A percentile compares a stretch with the other conserved stretches of the same genome.
phyloP scores from a whole-genome alignment of 2,888 invertebrate species.

The Metalampra italica region DNA sequence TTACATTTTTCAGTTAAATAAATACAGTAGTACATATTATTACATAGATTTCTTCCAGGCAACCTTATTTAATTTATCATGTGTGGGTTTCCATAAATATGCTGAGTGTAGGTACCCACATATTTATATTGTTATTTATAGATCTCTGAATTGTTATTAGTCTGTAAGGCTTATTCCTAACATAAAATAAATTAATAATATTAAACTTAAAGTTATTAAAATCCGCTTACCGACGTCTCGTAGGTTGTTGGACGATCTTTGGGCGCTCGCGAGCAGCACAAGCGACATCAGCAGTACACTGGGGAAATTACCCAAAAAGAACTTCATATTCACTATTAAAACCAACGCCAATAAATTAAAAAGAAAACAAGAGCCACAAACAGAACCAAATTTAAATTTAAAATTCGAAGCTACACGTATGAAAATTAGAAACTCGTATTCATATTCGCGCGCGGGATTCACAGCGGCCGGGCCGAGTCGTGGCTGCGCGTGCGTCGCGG shows the following conservation, averaged over 20 bases:
- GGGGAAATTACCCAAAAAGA: slow-evolving; percentile 46
- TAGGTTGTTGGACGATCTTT: slow-evolving; percentile 55
- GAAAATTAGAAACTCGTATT: slow-evolving; percentile 51
- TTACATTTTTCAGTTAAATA: too few species aligned
- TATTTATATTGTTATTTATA: too few species aligned
- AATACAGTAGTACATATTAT: too few species aligned
- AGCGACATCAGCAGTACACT: slow-evolving; percentile 63
- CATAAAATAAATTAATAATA: too few species aligned
- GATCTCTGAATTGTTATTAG: too few species aligned
- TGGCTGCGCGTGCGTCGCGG: slow-evolving; percentile 49
- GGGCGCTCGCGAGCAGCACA: slow-evolving; percentile 64
- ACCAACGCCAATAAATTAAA: slow-evolving; percentile 7
- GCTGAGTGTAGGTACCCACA: too few species aligned
- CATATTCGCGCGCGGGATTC: slow-evolving; percentile 59
- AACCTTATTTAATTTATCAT: too few species aligned
- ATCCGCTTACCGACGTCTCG: slow-evolving; percentile 62
- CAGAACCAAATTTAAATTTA: background rate
- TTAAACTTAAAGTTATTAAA: too few species aligned
- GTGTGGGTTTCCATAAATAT: too few species aligned
- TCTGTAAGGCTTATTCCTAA: too few species aligned
- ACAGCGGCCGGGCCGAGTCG: slow-evolving; percentile 42
- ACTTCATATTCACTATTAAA: slow-evolving; percentile 47
- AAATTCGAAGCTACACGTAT: background rate
- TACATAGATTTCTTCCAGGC: too few species aligned
- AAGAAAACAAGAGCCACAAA: slow-evolving; percentile 10